These are phyloP conservation scores for Lepidonotus clava DNA, from an alignment of 2,888 invertebrate genomes.

Conservation along the genomic window DNA sequence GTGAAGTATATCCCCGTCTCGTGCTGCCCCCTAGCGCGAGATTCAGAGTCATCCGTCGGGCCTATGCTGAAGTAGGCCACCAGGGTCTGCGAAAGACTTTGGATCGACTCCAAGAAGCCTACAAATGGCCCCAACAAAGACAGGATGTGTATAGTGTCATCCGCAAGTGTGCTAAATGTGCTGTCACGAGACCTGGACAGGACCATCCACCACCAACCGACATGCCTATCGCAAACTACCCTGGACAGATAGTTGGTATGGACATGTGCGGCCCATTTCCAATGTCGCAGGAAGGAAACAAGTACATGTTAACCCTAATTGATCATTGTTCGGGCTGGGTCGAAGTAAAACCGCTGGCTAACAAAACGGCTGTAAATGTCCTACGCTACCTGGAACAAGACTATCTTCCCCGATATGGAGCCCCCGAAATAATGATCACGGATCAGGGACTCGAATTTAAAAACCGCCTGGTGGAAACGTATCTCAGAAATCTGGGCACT, in stretches of 20 bases:
- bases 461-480: background rate
- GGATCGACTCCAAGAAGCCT: constrained; percentile 11
- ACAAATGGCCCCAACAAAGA: constrained; percentile 27
- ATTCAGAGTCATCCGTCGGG: background rate
- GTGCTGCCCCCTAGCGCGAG: constrained; percentile 17
- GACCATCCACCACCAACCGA: no score
- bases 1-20: background rate
- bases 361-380: background rate
- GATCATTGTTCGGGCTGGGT: constrained; percentile 50
- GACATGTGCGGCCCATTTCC: constrained; percentile 40
- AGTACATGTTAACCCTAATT: constrained; percentile 16
- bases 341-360: constrained; percentile 1
- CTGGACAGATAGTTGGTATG: constrained; percentile 44
- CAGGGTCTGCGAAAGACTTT: constrained; percentile 15
- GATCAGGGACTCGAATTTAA: constrained; percentile 26
- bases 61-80: constrained; percentile 30
- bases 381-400: background rate
- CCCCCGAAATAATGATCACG: constrained; percentile 8
- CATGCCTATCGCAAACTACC: constrained; percentile 42
- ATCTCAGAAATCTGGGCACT: background rate
- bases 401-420: constrained; percentile 9
- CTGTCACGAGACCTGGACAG: no score
- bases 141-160: constrained; percentile 1
- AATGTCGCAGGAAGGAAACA: constrained; percentile 6
- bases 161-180: background rate